Conservation (phyloP, 2,797 vertebrate species). For the Eleutherodactylus coqui region DNA sequence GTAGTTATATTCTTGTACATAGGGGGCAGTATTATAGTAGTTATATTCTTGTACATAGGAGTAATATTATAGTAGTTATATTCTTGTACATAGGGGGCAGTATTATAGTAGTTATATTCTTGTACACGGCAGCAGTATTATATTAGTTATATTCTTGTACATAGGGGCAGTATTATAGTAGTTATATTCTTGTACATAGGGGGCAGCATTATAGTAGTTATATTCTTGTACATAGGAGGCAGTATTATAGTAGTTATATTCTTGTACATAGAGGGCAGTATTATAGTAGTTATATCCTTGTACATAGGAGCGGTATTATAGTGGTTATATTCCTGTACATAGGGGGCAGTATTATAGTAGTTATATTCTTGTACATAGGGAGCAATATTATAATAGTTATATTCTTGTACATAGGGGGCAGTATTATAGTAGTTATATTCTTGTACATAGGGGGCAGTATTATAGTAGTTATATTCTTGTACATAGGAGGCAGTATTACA, state of each 20-base stretch:
- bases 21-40: neutral
- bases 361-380: too few relatives aligned
- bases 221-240: neutral
- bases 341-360: neutral
- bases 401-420: too few relatives aligned
- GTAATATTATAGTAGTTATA: neutral
- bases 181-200: too few relatives aligned
- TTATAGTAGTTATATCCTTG: constrained; percentile 5
- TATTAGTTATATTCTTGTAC: too few relatives aligned
- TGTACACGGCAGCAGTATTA: too few relatives aligned
- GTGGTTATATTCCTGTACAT: neutral
- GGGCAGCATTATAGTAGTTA: too few relatives aligned
- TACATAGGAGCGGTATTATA: neutral
- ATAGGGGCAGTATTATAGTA: too few relatives aligned
- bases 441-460: too few relatives aligned
- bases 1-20: too few relatives aligned
- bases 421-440: too few relatives aligned
- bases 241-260: constrained; percentile 1
- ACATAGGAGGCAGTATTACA: too few relatives aligned
- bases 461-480: too few relatives aligned
- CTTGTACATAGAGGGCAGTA: constrained; percentile 3
- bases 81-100: neutral
- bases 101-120: neutral
- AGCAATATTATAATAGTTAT: neutral
- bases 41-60: constrained; percentile 7